Evolutionary conservation across 2,113 vertebrate genomes (phyloP).

Genomic region (Dicentrarchus labrax): DNA sequence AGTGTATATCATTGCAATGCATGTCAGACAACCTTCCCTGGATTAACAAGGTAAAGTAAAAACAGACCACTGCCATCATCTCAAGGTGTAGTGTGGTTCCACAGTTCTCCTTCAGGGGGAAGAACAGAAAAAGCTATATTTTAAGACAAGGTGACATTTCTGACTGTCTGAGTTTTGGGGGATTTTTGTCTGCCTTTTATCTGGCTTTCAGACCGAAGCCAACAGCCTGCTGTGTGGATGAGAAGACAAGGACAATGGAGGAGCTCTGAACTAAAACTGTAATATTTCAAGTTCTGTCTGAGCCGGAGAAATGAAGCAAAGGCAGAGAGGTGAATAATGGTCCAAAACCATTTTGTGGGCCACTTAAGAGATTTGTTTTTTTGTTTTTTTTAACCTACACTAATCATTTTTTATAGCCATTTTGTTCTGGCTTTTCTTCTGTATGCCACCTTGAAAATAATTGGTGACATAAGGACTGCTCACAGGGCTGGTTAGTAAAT

Average conservation of each 20-base stretch:
- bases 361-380: neutral
- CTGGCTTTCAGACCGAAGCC: slow-evolving; percentile 30
- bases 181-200: slow-evolving; percentile 19
- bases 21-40: neutral
- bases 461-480: too few relatives aligned
- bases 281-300: neutral
- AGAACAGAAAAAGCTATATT: neutral
- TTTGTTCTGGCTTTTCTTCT: too few relatives aligned
- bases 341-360: neutral
- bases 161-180: slow-evolving; percentile 3
- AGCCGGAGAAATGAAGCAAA: neutral
- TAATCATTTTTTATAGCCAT: neutral
- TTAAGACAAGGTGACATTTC: slow-evolving; percentile 17
- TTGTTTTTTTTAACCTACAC: neutral
- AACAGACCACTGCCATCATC: neutral
- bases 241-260: slow-evolving; percentile 32
- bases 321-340: neutral
- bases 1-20: neutral
- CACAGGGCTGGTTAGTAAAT: too few relatives aligned
- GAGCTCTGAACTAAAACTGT: neutral
- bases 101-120: neutral
- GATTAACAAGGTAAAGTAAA: neutral
- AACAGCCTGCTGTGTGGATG: slow-evolving; percentile 21
- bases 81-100: neutral
- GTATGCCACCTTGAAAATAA: too few relatives aligned